Evolutionary conservation across 2,113 vertebrate genomes (phyloP), one percentile per base, ranked within the genome.

Genomic region (Tychaedon coryphoeus): DNA sequence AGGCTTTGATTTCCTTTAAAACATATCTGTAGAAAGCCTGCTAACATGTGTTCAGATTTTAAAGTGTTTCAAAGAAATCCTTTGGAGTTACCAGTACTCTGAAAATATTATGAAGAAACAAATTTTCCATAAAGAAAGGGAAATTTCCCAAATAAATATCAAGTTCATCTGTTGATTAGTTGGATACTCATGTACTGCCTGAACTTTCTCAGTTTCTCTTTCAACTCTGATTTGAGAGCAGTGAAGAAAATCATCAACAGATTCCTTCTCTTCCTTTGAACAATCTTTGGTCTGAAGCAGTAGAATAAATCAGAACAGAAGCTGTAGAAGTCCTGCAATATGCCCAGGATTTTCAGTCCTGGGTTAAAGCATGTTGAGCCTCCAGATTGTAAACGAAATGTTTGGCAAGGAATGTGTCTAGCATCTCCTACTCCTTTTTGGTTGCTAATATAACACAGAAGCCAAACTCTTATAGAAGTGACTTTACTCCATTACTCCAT

Each of bases 341-440:
- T 94, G 71, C 76, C 33, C 82, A 92, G 42, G 58, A 88, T 91
- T 95, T 96, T 96, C 66, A 73, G 47, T 73, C n/a, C n/a, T 76
- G 74, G 64, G 71, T 91, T 94, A 91, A 79, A 90, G 33, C 71
- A 90, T 43, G 70, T 70, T 86, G 74, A 93, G 66, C 43, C 40
- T 94, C 81, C 90, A 96, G 90, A 95, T 36, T 96, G 74, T 53
- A 90, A 86, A 64, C 36, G 26, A 79, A 85, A 82, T 2, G 0
- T 78, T 91, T 95, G 91, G 90, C 71, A 94, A 94, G 61, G 43
- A 80, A 12, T 16, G 9, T 74, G 82, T 92, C 95, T 92, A 95
- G 72, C 88, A 74, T 90, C 60, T 90, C 69, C 60, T 88, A 84
- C 72, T 83, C 71, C n/a, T 88, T 85, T 91, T 74, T 3, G 2